phyloP scores from a whole-genome alignment of 2,888 invertebrate genomes.

The Drosophila emarginata region DNA sequence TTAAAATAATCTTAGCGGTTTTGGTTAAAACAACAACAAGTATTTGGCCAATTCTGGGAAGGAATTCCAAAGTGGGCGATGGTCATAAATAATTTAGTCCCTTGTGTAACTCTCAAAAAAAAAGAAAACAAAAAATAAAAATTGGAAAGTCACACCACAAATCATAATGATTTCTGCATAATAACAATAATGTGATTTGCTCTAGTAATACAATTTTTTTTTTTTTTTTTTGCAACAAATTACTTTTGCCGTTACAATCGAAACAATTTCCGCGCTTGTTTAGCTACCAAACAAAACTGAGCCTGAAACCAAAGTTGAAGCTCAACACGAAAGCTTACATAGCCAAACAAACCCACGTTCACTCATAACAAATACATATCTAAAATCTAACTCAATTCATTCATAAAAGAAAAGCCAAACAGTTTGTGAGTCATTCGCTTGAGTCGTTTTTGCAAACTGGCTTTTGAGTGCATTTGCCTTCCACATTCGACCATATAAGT shows the following conservation, averaged over 20 bases:
- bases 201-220: conserved; percentile 55
- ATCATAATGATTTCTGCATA: conserved; percentile 36
- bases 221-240: conserved; percentile 28
- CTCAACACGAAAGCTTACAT: conserved; percentile 25
- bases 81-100: background rate
- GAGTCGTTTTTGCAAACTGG: conserved; percentile 48
- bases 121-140: conserved; percentile 14
- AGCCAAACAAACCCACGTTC: conserved; percentile 3
- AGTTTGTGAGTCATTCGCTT: conserved; percentile 27
- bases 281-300: conserved; percentile 69
- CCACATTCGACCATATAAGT: background rate
- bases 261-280: conserved; percentile 70
- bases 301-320: conserved; percentile 38
- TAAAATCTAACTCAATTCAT: conserved; percentile 59
- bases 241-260: conserved; percentile 57
- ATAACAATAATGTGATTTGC: conserved; percentile 45
- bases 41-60: conserved; percentile 16
- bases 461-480: conserved; percentile 37
- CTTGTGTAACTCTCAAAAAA: conserved; percentile 4
- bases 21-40: conserved; percentile 34
- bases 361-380: conserved; percentile 16
- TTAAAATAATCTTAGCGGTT: conserved; percentile 18
- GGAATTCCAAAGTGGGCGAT: conserved; percentile 3
- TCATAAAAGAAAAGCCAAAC: conserved; percentile 55
- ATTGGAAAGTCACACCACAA: conserved; percentile 40